phyloP scores from a whole-genome alignment of 2,888 invertebrate species.

The Helicoverpa assulta region DNA sequence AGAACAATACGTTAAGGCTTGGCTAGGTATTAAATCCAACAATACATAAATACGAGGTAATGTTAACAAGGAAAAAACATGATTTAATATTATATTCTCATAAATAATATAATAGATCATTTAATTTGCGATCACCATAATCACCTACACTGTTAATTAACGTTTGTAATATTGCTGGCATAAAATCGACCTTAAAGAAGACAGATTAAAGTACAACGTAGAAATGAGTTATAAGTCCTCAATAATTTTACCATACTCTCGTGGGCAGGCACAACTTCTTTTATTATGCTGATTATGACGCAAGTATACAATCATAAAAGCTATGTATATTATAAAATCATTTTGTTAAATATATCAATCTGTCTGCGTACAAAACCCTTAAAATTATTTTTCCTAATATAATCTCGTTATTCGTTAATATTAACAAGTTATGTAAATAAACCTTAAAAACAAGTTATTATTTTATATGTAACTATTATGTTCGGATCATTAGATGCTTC shows the following conservation, averaged over 20 bases:
- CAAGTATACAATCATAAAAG: not conserved
- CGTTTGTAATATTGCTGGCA: not conserved
- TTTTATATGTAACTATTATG: no score
- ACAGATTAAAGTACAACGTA: slow-evolving; percentile 3
- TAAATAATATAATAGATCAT: slow-evolving; percentile 15
- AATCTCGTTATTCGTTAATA: no score
- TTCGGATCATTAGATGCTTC: no score
- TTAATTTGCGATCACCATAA: slow-evolving; percentile 13
- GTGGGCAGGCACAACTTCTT: slow-evolving; percentile 11
- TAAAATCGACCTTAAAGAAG: slow-evolving; percentile 1
- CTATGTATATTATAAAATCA: no score
- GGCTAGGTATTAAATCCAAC: no score
- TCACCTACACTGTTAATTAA: slow-evolving; percentile 14
- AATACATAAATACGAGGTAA: not conserved
- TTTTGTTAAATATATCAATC: no score
- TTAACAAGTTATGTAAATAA: no score
- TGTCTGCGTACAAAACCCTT: no score
- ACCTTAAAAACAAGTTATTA: no score
- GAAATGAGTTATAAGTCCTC: slow-evolving; percentile 8
- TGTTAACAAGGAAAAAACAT: slow-evolving; percentile 7
- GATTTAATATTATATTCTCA: slow-evolving; percentile 16
- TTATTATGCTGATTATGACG: slow-evolving; percentile 6
- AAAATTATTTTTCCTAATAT: no score
- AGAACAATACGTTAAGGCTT: no score
- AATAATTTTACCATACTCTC: slow-evolving; percentile 13